These are phyloP conservation scores for Crotalus horridus DNA, from an alignment of 2,113 vertebrate genomes.

Conservation along the genomic window DNA sequence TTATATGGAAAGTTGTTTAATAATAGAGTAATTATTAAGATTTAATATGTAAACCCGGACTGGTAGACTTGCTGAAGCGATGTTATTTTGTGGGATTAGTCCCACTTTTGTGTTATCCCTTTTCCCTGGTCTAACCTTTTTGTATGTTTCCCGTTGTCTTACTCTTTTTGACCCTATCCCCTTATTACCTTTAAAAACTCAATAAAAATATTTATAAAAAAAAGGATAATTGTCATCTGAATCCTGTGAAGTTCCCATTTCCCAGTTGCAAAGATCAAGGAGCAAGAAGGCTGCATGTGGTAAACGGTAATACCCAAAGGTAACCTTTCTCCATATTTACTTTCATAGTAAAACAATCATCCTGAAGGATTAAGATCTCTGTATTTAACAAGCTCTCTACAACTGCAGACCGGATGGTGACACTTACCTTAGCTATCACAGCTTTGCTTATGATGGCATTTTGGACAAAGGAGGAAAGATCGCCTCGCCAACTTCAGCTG, in stretches of 20 bases:
- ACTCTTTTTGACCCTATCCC: too few species aligned
- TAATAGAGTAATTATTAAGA: too few species aligned
- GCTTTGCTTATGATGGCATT: neutral
- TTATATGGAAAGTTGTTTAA: too few species aligned
- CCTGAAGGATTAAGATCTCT: neutral
- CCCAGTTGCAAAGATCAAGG: neutral
- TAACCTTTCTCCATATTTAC: neutral
- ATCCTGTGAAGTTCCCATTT: neutral
- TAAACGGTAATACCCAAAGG: neutral
- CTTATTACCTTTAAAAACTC: too few species aligned
- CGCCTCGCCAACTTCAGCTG: neutral
- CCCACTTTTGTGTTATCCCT: too few species aligned
- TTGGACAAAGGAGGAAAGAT: neutral
- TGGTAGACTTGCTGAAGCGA: too few species aligned
- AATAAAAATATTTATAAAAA: too few species aligned
- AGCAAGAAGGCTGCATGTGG: neutral
- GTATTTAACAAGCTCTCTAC: neutral
- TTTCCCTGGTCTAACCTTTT: too few species aligned
- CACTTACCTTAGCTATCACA: neutral
- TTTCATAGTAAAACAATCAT: neutral
- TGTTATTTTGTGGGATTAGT: too few species aligned
- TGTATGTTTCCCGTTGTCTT: too few species aligned
- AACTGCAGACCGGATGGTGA: neutral
- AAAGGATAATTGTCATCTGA: neutral
- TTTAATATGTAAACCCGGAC: too few species aligned